A percentile compares a stretch with the other conserved stretches of the same genome.
Conservation (phyloP, 2,888 invertebrate genomes). For the Salticus scenicus region DNA sequence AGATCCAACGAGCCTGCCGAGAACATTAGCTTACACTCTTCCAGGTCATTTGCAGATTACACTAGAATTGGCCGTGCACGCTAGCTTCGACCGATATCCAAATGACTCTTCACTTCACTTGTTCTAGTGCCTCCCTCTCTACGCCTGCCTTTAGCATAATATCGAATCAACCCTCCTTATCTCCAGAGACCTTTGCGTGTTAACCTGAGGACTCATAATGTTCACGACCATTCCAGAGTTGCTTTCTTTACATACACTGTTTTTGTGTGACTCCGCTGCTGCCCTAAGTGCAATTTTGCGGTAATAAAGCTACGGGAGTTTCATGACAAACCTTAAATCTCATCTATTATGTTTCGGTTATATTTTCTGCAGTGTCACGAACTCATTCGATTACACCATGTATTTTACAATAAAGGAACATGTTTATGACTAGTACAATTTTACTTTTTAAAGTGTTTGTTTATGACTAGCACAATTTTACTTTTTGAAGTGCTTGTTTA, state of each 20-base stretch:
- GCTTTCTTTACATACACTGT: background rate
- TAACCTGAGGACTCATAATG: slow-evolving; percentile 10
- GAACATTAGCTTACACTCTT: slow-evolving; percentile 65
- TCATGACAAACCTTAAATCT: background rate
- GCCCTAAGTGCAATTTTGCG: background rate
- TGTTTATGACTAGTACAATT: too few relatives aligned
- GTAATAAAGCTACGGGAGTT: background rate
- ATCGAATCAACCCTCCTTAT: slow-evolving; percentile 29
- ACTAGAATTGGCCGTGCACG: slow-evolving; percentile 43
- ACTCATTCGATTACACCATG: background rate
- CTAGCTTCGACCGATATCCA: slow-evolving; percentile 42
- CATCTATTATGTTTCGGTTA: background rate
- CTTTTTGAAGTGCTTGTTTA: too few relatives aligned
- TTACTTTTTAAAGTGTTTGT: too few relatives aligned
- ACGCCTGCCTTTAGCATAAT: slow-evolving; percentile 8
- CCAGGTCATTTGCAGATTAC: slow-evolving; percentile 67
- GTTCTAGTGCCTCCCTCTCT: background rate
- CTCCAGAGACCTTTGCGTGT: slow-evolving; percentile 36
- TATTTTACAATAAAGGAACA: too few relatives aligned
- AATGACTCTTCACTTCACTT: slow-evolving; percentile 55
- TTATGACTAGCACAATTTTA: too few relatives aligned
- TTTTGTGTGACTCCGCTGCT: slow-evolving; percentile 1
- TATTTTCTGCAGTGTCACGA: background rate
- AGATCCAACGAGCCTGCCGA: slow-evolving; percentile 53
- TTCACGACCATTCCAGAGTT: background rate